Base-by-base conservation (phyloP, 2,797 vertebrate genomes). In the Xiphorhynchus erythropygius region DNA sequence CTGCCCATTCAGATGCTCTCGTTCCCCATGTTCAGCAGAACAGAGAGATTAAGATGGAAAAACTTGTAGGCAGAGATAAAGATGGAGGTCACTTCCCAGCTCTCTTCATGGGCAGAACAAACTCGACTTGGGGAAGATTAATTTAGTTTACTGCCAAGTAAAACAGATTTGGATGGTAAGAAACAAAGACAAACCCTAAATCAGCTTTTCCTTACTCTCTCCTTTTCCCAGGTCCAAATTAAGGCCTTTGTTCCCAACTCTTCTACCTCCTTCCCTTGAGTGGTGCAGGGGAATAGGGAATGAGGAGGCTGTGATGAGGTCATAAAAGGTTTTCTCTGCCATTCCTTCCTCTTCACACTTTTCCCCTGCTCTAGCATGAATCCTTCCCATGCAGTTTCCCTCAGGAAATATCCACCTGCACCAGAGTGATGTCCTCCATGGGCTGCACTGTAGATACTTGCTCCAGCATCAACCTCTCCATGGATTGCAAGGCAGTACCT, bases 361-460 rank as follows among this genome's bases (percentile, higher is more conserved):
- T 56, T 18, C 1, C 4, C 1, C 12, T 65, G 6, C 9, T 69
- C 6, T 17, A 42, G 13, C 17, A 49, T 18, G 21, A 1, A 3
- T 39, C 13, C 2, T 59, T 39, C 27, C n/a, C 11, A 27, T 5
- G 4, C 6, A 35, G 14, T 52, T 70, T 75, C 6, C 14, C 18
- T 52, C 10, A 22, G 50, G 46, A 80, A 28, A 16, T 25, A 62
- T 9, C 22, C 33, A 79, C 13, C 9, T 25, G 9, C 28, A 35
- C 1, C 1, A 1, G 2, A 6, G 9, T 11, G 3, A 10, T 32
- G 3, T 27, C 44, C 14, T 59, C 13, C 15, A 8, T 13, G 22
- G 28, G 8, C 37, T 56, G 17, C 23, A n/a, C 15, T 5, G 33
- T 33, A 52, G 37, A 3, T 18, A 52, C 7, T 10, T 37, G 16